Base-by-base conservation (phyloP, 2,113 vertebrate genomes). In the Toxotes chatareus region DNA sequence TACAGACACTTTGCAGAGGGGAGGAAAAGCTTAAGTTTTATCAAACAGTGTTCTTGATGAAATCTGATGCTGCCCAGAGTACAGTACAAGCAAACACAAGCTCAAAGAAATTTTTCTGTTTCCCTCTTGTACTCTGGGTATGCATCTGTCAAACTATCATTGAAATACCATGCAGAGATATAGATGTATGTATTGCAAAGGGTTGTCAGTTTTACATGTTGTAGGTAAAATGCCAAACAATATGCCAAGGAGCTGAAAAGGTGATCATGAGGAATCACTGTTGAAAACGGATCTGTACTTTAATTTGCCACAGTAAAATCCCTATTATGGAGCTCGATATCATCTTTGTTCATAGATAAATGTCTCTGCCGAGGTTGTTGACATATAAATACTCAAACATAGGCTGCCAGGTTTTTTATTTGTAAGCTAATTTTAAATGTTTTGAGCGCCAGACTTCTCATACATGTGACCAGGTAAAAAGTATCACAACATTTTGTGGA, bases 21-120 rank as follows among this genome's bases (percentile, higher is more conserved):
- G 75, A 83, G 78, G 80, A 83, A 86, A 89, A 87, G 75, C 79
- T 87, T 64, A 82, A 62, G 74, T 88, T 90, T 88, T 70, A 89
- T 91, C 86, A 88, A 87, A 84, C 70, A 31, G 64, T 64, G 82
- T 83, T 77, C 79, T 82, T n/a, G 64, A 83, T 88, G 60, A 86
- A 91, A 89, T 75, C 51, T 46, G 77, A 87, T 73, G 55, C 42
- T 57, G 77, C 70, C 85, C 63, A 85, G 76, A 42, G 73, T 38
- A 55, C 17, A 72, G 31, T 59, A 59, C 67, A 73, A 85, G 47
- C 59, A 81, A 46, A 19, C 27, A 40, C 47, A 51, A 57, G 72
- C 82, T 84, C 42, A 51, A 36, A 51, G 16, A 34, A 1, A 5
- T 10, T 40, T 17, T 68, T 65, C 46, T 12, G 36, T 66, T 56